These are phyloP conservation scores for Rhabdomys dilectus DNA, from an alignment of 2,113 vertebrate species.

Conservation along the genomic window DNA sequence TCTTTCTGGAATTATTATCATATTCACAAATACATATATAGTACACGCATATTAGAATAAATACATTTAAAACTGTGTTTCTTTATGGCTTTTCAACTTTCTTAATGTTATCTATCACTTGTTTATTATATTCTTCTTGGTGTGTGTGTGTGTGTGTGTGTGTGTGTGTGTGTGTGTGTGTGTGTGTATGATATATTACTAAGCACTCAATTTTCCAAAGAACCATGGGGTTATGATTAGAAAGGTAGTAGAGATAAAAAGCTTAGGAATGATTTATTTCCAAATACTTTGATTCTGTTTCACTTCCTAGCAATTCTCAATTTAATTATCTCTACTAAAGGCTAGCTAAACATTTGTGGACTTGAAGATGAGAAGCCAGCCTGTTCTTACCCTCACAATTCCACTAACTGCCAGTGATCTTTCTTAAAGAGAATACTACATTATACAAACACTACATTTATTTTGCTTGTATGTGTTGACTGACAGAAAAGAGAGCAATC, in stretches of 20 bases:
- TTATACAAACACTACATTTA: not conserved
- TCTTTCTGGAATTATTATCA: not conserved
- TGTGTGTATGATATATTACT: not conserved
- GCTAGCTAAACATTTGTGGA: rapidly evolving
- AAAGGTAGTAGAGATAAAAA: not conserved
- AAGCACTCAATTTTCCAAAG: not conserved
- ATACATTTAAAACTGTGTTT: not conserved
- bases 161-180: not conserved
- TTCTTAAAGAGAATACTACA: not conserved
- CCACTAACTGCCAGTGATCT: not conserved
- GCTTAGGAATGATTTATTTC: not conserved
- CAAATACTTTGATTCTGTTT: not conserved
- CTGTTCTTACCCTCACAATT: not conserved
- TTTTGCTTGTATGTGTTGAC: not conserved
- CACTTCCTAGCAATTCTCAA: not conserved
- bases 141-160: not conserved
- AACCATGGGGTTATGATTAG: not conserved
- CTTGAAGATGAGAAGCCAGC: rapidly evolving
- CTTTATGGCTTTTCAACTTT: not conserved
- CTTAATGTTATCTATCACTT: no score
- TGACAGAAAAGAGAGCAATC: not conserved
- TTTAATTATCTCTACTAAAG: not conserved
- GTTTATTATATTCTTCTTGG: not conserved
- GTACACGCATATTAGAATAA: not conserved
- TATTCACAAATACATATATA: no score